phyloP scores from a whole-genome alignment of 2,888 invertebrate genomes.

The Theristus sp. region DNA sequence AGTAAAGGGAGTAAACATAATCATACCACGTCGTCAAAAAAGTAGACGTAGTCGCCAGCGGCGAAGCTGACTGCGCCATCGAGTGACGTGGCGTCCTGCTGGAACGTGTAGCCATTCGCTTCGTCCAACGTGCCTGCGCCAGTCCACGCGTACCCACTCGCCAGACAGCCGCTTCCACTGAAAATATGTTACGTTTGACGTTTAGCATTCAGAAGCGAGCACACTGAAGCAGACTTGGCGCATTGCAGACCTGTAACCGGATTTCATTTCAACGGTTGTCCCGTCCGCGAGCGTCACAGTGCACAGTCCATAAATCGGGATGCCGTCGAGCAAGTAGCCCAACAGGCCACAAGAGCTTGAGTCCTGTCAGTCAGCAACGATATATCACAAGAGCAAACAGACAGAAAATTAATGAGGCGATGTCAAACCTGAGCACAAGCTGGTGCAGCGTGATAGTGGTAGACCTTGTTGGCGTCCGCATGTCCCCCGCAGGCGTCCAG shows the following conservation, averaged over 20 bases:
- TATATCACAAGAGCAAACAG: no score
- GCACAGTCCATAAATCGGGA: not conserved
- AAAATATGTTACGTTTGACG: no score
- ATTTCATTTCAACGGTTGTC: not conserved
- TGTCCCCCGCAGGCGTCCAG: not conserved
- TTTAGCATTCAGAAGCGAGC: no score
- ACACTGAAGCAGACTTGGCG: no score
- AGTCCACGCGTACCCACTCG: no score
- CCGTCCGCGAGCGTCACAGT: not conserved
- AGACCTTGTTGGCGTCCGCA: not conserved
- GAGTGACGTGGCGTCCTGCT: not conserved
- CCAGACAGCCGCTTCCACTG: no score
- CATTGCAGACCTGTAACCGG: not conserved
- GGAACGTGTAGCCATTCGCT: not conserved
- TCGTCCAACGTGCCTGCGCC: not conserved
- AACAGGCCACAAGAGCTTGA: not conserved
- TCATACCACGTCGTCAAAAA: not conserved
- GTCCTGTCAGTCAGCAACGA: no score
- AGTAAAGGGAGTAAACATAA: no score
- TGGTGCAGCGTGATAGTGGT: not conserved
- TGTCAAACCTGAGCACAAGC: not conserved
- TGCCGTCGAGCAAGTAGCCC: not conserved
- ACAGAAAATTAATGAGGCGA: no score
- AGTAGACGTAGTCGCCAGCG: not conserved
- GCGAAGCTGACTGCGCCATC: not conserved